These are phyloP conservation scores for Anabacerthia variegaticeps DNA, from an alignment of 2,797 vertebrate genomes.

Conservation along the genomic window DNA sequence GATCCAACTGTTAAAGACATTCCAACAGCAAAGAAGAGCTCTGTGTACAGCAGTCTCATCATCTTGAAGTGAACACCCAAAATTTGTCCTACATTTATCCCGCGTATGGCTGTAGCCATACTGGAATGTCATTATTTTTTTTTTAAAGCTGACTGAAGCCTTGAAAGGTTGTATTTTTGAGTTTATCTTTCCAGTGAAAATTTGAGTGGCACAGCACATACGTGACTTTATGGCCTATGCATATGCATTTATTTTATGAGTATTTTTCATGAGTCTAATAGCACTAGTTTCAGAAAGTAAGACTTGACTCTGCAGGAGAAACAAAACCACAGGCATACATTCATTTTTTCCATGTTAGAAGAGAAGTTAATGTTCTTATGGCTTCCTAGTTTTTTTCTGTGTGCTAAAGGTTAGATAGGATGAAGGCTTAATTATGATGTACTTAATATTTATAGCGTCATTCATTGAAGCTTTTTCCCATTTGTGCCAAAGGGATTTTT, in stretches of 20 bases:
- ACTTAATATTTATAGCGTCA: conserved; percentile 54
- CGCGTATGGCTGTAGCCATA: not conserved
- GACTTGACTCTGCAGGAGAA: not conserved
- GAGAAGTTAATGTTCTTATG: not conserved
- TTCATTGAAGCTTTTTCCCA: not conserved
- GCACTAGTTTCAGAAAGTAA: not conserved
- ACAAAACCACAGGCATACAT: not conserved
- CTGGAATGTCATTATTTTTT: not conserved
- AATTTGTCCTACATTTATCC: not conserved
- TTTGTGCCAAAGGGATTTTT: conserved; percentile 7
- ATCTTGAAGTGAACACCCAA: not conserved
- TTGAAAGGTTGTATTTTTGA: not conserved
- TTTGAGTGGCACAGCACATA: not conserved
- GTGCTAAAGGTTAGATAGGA: conserved; percentile 41
- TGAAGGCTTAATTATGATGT: conserved; percentile 41
- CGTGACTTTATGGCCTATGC: not conserved
- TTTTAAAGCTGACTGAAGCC: not conserved
- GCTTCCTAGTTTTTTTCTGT: conserved; percentile 6
- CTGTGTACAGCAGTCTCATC: not conserved
- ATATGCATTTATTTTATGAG: not conserved
- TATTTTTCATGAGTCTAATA: not conserved
- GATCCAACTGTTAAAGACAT: not conserved
- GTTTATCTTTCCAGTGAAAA: not conserved
- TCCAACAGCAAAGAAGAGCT: not conserved
- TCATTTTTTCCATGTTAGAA: not conserved